phyloP scores from a whole-genome alignment of 1,140 invertebrate species.

The Trinorchestia longiramus region DNA sequence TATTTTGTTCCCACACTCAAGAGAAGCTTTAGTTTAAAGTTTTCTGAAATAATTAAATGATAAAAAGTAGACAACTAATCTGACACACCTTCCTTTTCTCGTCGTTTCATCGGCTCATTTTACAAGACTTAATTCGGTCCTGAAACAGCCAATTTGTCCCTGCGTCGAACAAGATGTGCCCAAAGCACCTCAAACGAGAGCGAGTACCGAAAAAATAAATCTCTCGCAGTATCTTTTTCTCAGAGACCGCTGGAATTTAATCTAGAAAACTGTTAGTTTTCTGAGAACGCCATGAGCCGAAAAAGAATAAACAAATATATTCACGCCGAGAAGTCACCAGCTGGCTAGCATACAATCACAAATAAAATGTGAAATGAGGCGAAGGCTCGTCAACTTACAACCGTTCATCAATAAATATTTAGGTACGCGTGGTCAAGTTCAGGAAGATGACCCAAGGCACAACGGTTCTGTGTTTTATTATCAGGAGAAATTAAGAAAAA shows the following conservation, averaged over 20 bases:
- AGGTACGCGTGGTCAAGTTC: background rate
- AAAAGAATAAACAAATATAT: background rate
- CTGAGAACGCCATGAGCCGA: background rate
- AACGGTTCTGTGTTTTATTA: background rate
- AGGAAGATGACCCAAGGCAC: background rate
- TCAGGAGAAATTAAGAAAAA: background rate
- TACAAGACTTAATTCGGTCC: background rate
- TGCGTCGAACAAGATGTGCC: background rate
- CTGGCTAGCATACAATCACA: background rate
- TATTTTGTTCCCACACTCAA: too few relatives aligned
- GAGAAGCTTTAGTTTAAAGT: too few relatives aligned
- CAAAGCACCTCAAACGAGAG: background rate
- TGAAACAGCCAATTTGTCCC: background rate
- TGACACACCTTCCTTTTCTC: background rate
- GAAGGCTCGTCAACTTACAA: background rate
- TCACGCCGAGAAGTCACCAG: background rate
- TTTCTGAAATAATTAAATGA: too few relatives aligned
- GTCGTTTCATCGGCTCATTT: background rate
- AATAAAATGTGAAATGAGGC: background rate
- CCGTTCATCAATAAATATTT: background rate
- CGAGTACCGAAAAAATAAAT: background rate
- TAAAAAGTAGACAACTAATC: background rate
- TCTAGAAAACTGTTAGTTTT: background rate
- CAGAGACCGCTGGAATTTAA: background rate
- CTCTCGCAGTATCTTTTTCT: background rate